phyloP scores from a whole-genome alignment of 2,888 invertebrate species.

The Hirtodrosophila alboralis region DNA sequence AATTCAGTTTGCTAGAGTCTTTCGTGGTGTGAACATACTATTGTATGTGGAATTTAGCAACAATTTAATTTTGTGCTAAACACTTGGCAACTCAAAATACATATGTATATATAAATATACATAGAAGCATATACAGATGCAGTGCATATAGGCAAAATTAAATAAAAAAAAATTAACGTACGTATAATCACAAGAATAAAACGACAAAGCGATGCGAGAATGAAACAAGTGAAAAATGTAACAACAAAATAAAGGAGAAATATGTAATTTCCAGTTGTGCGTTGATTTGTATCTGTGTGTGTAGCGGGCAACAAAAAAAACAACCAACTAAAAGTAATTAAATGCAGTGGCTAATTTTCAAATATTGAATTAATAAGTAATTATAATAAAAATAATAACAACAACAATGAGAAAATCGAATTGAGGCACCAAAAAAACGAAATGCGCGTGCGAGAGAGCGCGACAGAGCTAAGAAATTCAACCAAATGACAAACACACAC shows the following conservation, averaged over 20 bases:
- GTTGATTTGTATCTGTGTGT: conserved; percentile 29
- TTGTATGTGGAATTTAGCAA: conserved; percentile 50
- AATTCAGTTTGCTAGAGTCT: conserved; percentile 54
- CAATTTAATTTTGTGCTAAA: conserved; percentile 48
- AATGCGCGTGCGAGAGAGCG: conserved; percentile 63
- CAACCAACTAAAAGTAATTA: conserved; percentile 15
- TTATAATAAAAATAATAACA: conserved; percentile 54
- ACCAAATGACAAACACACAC: conserved; percentile 30
- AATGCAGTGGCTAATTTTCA: conserved; percentile 42
- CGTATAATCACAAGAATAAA: conserved; percentile 7
- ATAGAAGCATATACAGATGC: conserved; percentile 45
- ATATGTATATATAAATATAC: conserved; percentile 32
- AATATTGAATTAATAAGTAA: conserved; percentile 64
- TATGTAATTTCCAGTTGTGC: conserved; percentile 27
- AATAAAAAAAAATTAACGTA: conserved; percentile 16
- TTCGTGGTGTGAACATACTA: conserved; percentile 52
- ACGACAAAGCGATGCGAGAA: conserved; percentile 8
- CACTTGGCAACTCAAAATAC: conserved; percentile 58
- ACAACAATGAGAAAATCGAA: conserved; percentile 69
- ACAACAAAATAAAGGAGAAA: conserved; percentile 21
- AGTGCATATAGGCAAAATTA: conserved; percentile 40
- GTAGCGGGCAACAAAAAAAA: conserved; percentile 19
- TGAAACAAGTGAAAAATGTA: conserved; percentile 46
- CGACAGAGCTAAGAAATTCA: conserved; percentile 39
- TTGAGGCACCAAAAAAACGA: conserved; percentile 33